phyloP scores from a whole-genome alignment of 2,113 vertebrate species.

The Caranx melampygus region DNA sequence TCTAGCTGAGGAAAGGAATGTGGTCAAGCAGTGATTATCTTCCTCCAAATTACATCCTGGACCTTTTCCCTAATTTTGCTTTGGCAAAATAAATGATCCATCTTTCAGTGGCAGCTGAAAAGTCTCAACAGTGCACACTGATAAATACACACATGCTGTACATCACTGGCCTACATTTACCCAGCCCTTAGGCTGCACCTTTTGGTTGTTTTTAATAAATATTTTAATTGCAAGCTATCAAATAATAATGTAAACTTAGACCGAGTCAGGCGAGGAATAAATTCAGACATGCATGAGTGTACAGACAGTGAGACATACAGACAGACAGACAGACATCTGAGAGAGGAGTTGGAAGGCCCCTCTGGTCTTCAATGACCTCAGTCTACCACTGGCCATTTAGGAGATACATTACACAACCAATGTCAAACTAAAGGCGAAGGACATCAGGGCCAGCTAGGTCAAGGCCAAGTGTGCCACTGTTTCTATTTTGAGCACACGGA shows the following conservation, averaged over 20 bases:
- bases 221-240: slow-evolving; percentile 65
- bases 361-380: slow-evolving; percentile 33
- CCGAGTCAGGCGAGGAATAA: background rate
- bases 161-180: slow-evolving; percentile 52
- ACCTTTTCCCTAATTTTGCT: slow-evolving; percentile 39
- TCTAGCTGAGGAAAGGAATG: slow-evolving; percentile 50
- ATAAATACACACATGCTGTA: slow-evolving; percentile 28
- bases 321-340: background rate
- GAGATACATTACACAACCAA: slow-evolving; percentile 35
- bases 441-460: slow-evolving; percentile 54
- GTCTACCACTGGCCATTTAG: slow-evolving; percentile 30
- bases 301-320: slow-evolving; percentile 1
- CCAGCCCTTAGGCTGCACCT: slow-evolving; percentile 41
- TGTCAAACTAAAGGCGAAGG: slow-evolving; percentile 34
- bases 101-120: slow-evolving; percentile 25
- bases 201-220: slow-evolving; percentile 64
- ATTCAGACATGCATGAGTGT: slow-evolving; percentile 13
- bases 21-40: slow-evolving; percentile 61
- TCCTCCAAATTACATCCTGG: slow-evolving; percentile 60
- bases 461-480: slow-evolving; percentile 60
- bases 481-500: slow-evolving; percentile 76
- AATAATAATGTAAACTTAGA: slow-evolving; percentile 56
- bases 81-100: slow-evolving; percentile 38
- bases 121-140: slow-evolving; percentile 15
- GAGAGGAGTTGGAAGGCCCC: slow-evolving; percentile 8